Evolutionary conservation across 2,888 invertebrate genomes (phyloP).

Genomic region (Harpagoxenus sublaevis): DNA sequence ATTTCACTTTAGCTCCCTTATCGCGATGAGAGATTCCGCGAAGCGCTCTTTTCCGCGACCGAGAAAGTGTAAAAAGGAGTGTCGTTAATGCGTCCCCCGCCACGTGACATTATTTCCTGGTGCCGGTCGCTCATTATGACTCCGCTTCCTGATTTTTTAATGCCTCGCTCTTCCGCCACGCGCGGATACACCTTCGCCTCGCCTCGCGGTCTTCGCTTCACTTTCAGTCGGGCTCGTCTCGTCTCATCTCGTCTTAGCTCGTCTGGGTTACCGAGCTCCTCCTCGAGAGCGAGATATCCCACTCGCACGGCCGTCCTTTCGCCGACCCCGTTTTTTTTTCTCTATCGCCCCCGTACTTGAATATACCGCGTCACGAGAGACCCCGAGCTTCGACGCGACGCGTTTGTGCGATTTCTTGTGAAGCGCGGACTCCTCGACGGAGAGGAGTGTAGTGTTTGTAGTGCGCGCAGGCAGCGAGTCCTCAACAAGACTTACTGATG

Average conservation of each 20-base stretch:
- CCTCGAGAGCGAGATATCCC: slow-evolving; percentile 56
- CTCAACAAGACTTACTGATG: background rate
- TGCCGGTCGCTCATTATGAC: slow-evolving; percentile 71
- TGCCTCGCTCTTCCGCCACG: slow-evolving; percentile 71
- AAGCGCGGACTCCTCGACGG: background rate
- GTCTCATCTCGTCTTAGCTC: slow-evolving; percentile 52
- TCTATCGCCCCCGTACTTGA: slow-evolving; percentile 62
- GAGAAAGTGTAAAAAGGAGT: slow-evolving; percentile 47
- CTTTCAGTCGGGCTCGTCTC: slow-evolving; percentile 56
- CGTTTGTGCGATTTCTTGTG: slow-evolving; percentile 4
- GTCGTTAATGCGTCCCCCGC: slow-evolving; percentile 45
- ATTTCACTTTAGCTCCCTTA: background rate
- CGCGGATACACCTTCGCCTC: slow-evolving; percentile 74
- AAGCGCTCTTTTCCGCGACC: background rate
- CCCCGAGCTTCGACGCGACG: slow-evolving; percentile 16
- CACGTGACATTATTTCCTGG: slow-evolving; percentile 71
- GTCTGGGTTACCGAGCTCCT: slow-evolving; percentile 36
- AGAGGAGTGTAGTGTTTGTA: background rate
- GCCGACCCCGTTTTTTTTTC: slow-evolving; percentile 65
- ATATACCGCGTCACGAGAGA: slow-evolving; percentile 68
- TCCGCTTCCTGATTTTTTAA: slow-evolving; percentile 68
- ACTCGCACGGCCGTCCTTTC: slow-evolving; percentile 67
- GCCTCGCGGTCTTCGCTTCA: slow-evolving; percentile 26
- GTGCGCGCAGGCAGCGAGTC: background rate
- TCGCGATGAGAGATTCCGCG: slow-evolving; percentile 28